Evolutionary conservation across 2,113 vertebrate genomes (phyloP).

Genomic region (Podarcis muralis): DNA sequence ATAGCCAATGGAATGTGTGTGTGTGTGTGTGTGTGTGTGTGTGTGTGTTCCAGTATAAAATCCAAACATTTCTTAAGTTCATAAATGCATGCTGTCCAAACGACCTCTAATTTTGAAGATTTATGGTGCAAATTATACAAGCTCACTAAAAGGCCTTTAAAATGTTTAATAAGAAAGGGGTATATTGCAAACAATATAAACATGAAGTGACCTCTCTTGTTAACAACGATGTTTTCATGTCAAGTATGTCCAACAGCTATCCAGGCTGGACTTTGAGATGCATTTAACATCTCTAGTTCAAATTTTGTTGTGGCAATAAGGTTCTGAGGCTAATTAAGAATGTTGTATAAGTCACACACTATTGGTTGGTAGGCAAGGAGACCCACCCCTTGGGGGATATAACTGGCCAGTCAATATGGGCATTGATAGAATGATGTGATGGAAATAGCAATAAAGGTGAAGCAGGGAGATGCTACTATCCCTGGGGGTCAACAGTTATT

Average conservation of each 20-base stretch:
- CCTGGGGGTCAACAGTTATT: slow-evolving; percentile 62
- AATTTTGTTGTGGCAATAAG: slow-evolving; percentile 60
- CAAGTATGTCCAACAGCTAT: slow-evolving; percentile 51
- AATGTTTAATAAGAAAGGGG: background rate
- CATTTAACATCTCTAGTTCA: slow-evolving; percentile 48
- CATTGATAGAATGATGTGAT: slow-evolving; percentile 67
- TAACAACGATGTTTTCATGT: slow-evolving; percentile 35
- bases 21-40: no score
- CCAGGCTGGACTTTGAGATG: slow-evolving; percentile 42
- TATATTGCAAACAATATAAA: background rate
- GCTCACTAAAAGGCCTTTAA: background rate
- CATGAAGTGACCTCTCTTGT: slow-evolving; percentile 38
- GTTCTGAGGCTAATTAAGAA: slow-evolving; percentile 69
- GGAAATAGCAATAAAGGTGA: slow-evolving; percentile 66
- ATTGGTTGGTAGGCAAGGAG: slow-evolving; percentile 45
- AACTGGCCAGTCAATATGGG: slow-evolving; percentile 61
- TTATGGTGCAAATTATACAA: background rate
- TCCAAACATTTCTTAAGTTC: background rate
- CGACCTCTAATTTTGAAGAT: background rate
- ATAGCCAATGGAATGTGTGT: background rate
- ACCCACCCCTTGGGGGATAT: slow-evolving; percentile 46
- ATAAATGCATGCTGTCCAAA: background rate
- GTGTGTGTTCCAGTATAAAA: background rate
- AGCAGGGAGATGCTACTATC: slow-evolving; percentile 63
- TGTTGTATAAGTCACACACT: slow-evolving; percentile 39